phyloP scores from a whole-genome alignment of 2,888 invertebrate species.

The Chloromyia formosa region DNA sequence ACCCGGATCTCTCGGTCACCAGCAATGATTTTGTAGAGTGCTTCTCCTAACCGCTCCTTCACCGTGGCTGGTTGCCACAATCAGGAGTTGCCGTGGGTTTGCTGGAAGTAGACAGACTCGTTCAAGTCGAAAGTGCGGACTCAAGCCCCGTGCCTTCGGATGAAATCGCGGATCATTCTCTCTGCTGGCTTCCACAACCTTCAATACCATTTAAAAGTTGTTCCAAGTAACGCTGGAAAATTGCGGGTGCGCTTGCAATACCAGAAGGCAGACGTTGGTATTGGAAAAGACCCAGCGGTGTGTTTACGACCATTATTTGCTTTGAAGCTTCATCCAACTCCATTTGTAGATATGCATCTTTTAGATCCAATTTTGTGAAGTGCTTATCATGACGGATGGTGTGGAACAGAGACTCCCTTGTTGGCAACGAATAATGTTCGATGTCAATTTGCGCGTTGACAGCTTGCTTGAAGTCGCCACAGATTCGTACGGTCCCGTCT shows the following conservation, averaged over 20 bases:
- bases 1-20: no score
- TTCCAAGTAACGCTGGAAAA: conserved; percentile 49
- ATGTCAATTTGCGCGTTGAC: conserved; percentile 12
- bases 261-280: conserved; percentile 51
- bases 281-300: conserved; percentile 49
- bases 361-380: conserved; percentile 36
- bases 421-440: background rate
- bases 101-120: no score
- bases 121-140: no score
- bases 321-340: conserved; percentile 45
- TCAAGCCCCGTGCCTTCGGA: no score
- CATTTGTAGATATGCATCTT: conserved; percentile 46
- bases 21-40: no score
- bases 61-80: no score
- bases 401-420: background rate
- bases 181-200: background rate
- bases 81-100: no score
- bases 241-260: conserved; percentile 49
- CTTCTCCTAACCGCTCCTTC: no score
- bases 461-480: conserved; percentile 1
- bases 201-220: conserved; percentile 40
- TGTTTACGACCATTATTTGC: conserved; percentile 45
- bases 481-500: background rate
- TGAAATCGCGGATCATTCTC: no score
- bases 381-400: background rate